These are phyloP conservation scores for Notarius lentiginosus DNA, from an alignment of 2,113 vertebrate species.

Conservation along the genomic window DNA sequence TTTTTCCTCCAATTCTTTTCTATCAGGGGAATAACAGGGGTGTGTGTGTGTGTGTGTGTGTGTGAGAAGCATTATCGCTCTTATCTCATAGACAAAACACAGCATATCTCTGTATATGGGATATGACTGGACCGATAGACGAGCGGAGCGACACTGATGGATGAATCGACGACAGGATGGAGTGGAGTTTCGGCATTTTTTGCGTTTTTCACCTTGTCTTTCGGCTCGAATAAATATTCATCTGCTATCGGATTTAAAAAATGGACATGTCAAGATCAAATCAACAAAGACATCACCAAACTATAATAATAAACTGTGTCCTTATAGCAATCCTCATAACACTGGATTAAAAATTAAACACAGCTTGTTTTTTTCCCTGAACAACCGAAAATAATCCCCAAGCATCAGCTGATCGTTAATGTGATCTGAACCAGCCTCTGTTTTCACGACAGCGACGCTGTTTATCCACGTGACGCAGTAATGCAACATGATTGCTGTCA, in stretches of 20 bases:
- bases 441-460: too few relatives aligned
- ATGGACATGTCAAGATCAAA: not conserved
- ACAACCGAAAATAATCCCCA: too few relatives aligned
- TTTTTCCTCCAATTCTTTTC: constrained; percentile 66
- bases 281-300: not conserved
- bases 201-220: not conserved
- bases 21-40: not conserved
- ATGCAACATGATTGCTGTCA: too few relatives aligned
- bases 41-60: constrained; percentile 25
- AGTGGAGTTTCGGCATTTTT: not conserved
- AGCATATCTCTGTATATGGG: not conserved
- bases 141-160: not conserved
- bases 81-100: constrained; percentile 25
- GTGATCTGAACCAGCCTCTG: too few relatives aligned
- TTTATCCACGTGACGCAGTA: too few relatives aligned
- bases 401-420: too few relatives aligned
- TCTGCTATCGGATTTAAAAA: not conserved
- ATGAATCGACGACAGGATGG: constrained; percentile 25
- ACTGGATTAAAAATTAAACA: too few relatives aligned
- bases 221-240: not conserved
- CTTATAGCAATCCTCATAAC: too few relatives aligned
- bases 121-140: not conserved
- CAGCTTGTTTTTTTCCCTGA: too few relatives aligned
- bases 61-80: not conserved
- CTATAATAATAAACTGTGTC: too few relatives aligned